Evolutionary conservation across 2,888 invertebrate genomes (phyloP), one percentile per base, ranked within the genome.

Genomic region (Sepioteuthis lessoniana): DNA sequence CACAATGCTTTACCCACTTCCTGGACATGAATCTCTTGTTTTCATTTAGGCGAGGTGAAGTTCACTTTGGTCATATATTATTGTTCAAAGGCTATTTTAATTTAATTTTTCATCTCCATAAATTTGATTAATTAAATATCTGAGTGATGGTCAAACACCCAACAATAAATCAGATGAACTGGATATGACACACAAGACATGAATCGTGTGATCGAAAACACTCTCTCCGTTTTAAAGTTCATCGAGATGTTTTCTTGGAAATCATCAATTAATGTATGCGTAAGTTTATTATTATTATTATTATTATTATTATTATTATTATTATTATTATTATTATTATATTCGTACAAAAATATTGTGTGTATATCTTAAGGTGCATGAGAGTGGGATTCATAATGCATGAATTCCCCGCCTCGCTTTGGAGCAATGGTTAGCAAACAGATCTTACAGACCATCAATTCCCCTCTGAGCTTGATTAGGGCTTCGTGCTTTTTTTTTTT

Each of bases 51-150:
- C n/a, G 16, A 35, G 76, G n/a, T 76, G 76, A 35, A 76, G 76
- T 76, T 76, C 76, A 76, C 13, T 35, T 16, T 35, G 76, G n/a
- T n/a, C 76, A 76, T 76, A 76, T 76, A 76, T 76, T 76, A 76
- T 76, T 76, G 76, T 76, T 76, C 76, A 76, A 76, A 76, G 76
- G n/a, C 76, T 76, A 76, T 76, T 76, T 76, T 76, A 76, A 76
- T 76, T 76, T 76, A 76, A 76, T 76, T 76, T 76, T 76, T 76
- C 76, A 76, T 76, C n/a, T 35, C 76, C 76, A 76, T 76, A 76
- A 76, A 76, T 76, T 76, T 76, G 76, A 76, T 76, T 76, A 76
- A 76, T 76, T 76, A 76, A 76, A 76, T 76, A 76, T 35, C 76
- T n/a, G 76, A 76, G n/a, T 76, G 76, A n/a, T 35, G 76, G 76